Conservation (phyloP, 1,140 invertebrate species). For the Drosophila nannoptera region DNA sequence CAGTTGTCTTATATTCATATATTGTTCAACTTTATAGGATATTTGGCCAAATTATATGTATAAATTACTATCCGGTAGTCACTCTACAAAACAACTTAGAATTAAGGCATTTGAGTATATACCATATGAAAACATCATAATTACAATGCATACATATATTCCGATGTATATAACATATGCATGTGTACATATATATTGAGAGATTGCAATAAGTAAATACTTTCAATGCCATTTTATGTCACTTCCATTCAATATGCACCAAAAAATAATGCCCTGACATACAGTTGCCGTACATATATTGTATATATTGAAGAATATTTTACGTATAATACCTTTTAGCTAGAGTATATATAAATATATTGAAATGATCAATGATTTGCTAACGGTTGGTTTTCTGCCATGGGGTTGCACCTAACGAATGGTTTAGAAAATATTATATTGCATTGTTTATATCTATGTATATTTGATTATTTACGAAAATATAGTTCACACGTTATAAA, state of each 20-base stretch:
- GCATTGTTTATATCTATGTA: conserved; percentile 6
- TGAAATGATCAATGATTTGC: conserved; percentile 37
- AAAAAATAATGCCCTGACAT: conserved; percentile 30
- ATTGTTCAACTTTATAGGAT: conserved; percentile 35
- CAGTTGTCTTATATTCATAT: conserved; percentile 22
- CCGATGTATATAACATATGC: conserved; percentile 14
- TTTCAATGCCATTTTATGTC: conserved; percentile 36
- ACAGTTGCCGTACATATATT: conserved; percentile 42
- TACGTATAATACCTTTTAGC: conserved; percentile 45
- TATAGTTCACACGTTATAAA: conserved; percentile 46
- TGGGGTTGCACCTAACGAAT: conserved; percentile 28
- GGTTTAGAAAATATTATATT: conserved; percentile 40
- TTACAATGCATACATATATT: conserved; percentile 31
- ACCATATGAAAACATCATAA: conserved; percentile 50
- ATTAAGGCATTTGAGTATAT: conserved; percentile 33
- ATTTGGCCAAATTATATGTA: conserved; percentile 48
- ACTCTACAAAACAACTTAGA: conserved; percentile 28
- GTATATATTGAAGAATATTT: conserved; percentile 38
- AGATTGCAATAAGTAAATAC: conserved; percentile 48
- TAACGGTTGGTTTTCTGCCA: conserved; percentile 26
- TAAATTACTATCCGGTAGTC: conserved; percentile 17
- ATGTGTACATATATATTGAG: conserved; percentile 36
- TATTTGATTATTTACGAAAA: conserved; percentile 29
- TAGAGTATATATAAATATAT: conserved; percentile 29
- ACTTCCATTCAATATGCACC: conserved; percentile 31